Evolutionary conservation across 2,113 vertebrate species (phyloP).

Genomic region (Ornithorhynchus anatinus): DNA sequence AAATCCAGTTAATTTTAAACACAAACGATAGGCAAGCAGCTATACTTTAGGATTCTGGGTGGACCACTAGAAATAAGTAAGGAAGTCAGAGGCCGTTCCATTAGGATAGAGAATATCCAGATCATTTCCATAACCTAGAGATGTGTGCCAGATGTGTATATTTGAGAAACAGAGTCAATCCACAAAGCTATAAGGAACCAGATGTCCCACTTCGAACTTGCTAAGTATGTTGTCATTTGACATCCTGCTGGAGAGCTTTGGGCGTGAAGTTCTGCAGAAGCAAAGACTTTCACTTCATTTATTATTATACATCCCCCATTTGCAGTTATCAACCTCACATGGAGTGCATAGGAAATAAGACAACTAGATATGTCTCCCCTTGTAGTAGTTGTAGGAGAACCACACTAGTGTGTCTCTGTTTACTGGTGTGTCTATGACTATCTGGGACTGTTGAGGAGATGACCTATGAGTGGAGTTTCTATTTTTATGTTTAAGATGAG

Average conservation of each 20-base stretch:
- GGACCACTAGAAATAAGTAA: background rate
- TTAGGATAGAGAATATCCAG: background rate
- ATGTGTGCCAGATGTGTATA: background rate
- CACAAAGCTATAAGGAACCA: background rate
- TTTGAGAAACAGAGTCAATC: background rate
- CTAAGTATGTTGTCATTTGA: background rate
- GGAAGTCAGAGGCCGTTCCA: background rate
- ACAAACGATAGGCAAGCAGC: background rate
- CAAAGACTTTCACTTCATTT: background rate
- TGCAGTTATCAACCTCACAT: background rate
- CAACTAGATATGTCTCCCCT: no score
- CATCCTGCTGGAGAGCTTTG: slow-evolving; percentile 4
- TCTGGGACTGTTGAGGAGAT: no score
- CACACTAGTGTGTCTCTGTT: no score
- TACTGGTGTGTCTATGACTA: no score
- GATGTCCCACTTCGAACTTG: background rate
- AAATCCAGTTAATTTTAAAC: background rate
- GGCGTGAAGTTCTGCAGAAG: background rate
- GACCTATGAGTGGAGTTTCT: no score
- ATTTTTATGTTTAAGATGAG: no score
- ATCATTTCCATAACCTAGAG: background rate
- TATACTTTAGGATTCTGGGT: background rate
- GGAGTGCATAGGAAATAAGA: no score
- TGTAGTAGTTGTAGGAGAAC: no score
- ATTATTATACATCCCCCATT: background rate